Evolutionary conservation across 2,113 vertebrate genomes (phyloP).

Genomic region (Alligator mississippiensis): DNA sequence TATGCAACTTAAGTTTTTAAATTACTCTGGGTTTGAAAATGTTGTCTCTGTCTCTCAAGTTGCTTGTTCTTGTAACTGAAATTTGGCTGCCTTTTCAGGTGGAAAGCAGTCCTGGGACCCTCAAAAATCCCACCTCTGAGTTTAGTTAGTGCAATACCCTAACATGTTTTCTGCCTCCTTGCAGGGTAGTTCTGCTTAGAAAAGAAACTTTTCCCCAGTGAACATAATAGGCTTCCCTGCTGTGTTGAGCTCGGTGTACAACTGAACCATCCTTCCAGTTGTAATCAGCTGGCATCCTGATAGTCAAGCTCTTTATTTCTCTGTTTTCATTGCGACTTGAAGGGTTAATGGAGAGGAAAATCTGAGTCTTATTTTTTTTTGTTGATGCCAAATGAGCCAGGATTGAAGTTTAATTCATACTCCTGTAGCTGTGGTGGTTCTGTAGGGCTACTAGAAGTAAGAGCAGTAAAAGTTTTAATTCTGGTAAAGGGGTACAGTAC

Average conservation of each 20-base stretch:
- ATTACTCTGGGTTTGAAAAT: not conserved
- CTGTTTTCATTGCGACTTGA: not conserved
- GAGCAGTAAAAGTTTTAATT: not conserved
- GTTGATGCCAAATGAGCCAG: not conserved
- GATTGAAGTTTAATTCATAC: not conserved
- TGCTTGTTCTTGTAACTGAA: not conserved
- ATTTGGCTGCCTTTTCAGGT: not conserved
- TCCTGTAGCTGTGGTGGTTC: not conserved
- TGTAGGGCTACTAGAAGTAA: not conserved
- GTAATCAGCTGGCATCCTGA: fast-evolving
- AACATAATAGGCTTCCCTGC: too few relatives aligned
- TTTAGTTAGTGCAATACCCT: fast-evolving
- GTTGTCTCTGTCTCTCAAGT: not conserved
- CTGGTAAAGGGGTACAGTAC: not conserved
- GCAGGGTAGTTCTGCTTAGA: not conserved
- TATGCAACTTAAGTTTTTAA: not conserved
- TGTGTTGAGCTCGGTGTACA: not conserved
- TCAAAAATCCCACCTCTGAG: not conserved
- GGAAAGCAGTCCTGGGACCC: not conserved
- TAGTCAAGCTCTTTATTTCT: not conserved
- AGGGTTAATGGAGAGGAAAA: not conserved
- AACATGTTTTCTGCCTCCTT: not conserved
- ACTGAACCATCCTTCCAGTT: not conserved
- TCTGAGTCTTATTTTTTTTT: not conserved
- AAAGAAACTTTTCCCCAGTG: not conserved